These are phyloP conservation scores for Panzeria rudis DNA, from an alignment of 2,888 invertebrate species.

Conservation along the genomic window DNA sequence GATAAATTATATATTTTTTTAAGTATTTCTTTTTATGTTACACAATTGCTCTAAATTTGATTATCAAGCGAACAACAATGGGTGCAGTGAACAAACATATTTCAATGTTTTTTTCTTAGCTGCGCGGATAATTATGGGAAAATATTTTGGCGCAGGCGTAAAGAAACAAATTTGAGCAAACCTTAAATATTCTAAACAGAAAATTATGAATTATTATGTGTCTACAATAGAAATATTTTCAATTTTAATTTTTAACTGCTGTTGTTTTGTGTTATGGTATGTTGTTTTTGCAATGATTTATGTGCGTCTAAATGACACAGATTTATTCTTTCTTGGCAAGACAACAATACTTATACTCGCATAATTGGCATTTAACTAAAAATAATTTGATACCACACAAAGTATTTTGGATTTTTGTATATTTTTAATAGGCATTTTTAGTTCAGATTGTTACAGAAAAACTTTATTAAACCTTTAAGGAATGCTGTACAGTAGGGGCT, in stretches of 20 bases:
- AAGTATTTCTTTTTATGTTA: conserved; percentile 7
- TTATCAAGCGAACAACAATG: conserved; percentile 54
- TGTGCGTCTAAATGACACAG: conserved; percentile 56
- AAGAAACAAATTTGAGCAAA: too few species aligned
- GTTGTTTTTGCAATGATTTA: conserved; percentile 49
- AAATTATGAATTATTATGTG: conserved; percentile 61
- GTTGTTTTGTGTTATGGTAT: conserved; percentile 17
- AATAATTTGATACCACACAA: conserved; percentile 55
- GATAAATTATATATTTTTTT: conserved; percentile 26
- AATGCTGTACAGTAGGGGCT: background rate
- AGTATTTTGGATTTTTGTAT: conserved; percentile 6
- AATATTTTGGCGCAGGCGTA: conserved; percentile 53
- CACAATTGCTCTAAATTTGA: conserved; percentile 64
- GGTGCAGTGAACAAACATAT: conserved; percentile 58
- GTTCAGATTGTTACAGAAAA: background rate
- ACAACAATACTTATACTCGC: background rate
- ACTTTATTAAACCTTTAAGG: background rate
- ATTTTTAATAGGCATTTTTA: conserved; percentile 12
- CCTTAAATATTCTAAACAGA: conserved; percentile 35
- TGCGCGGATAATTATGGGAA: conserved; percentile 56
- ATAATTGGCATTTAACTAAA: conserved; percentile 68
- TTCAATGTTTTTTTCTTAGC: conserved; percentile 2
- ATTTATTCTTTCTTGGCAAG: conserved; percentile 27
- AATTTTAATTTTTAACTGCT: conserved; percentile 7
- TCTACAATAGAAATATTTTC: conserved; percentile 39